Evolutionary conservation across 2,888 invertebrate genomes (phyloP), one percentile per base, ranked within the genome.

Genomic region (Nezara viridula): DNA sequence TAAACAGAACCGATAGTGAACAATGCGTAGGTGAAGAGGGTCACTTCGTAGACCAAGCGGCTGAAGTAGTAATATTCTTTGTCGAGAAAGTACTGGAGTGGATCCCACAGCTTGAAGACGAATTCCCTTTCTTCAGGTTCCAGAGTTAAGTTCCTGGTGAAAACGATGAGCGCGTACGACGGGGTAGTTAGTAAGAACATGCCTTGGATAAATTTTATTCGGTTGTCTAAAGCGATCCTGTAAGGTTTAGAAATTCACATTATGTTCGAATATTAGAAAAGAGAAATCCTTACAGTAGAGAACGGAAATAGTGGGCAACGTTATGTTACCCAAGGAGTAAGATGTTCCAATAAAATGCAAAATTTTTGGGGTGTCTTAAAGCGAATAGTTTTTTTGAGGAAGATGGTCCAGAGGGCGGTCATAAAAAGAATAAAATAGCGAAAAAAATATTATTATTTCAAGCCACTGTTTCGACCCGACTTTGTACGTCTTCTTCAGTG

Each of bases 1-100:
- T 86, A 86, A 21, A 86, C n/a, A 3, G 55, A 37, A 24, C 21
- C 86, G 60, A 86, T 55, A 0, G 60, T 52, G 60, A 7, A 86
- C 16, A 86, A 32, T 40, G 86, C 86, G 55, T 86, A 86, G 10
- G 60, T 24, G 40, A 86, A 55, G 5, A 86, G 37, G 0, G 37
- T 60, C 0, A 21, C 24, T 44, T 86, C 55, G 44, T 86, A 86
- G 0, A 60, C 12, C 37, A 85, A 2, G 1, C 66, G 32, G 32
- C 32, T 7, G 66, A 6, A 5, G 21, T 37, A 73, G 37, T 73
- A 73, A 16, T 60, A 27, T 16, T 60, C 60, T 27, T 16, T 60
- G 0, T 1, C 4, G 0, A 60, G 7, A 9, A 37, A 73, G 66
- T 14, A 73, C 21, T 73, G 16, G 0, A 73, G 66, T 0, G 66